Base-by-base conservation (phyloP, 2,797 vertebrate genomes). In the Echeneis naucrates region DNA sequence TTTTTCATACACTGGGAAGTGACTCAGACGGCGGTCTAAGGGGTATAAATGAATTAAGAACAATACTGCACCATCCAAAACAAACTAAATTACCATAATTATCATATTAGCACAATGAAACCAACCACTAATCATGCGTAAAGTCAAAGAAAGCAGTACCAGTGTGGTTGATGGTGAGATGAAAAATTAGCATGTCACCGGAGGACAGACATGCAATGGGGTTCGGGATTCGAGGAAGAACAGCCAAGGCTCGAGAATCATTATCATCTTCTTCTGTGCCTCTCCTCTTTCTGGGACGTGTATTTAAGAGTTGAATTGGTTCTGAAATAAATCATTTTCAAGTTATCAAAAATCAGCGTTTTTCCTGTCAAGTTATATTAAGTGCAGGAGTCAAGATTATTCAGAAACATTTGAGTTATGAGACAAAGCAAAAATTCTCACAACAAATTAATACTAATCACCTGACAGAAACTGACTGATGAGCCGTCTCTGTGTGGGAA, bases 1-100 rank as follows among this genome's bases (percentile, higher is more conserved):
- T 86, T 96, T 97, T 90, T 96, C 95, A 82, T 99, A 99, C 8
- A 97, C 85, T 0, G 97, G 97, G 66, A 97, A 98, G 75, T 99
- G 97, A 81, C 97, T 98, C 72, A 91, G 88, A 12, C 53, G 84
- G 38, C 95, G 95, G 54, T 95, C 97, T 98, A 62, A 4, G 10
- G 37, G 30, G 60, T 70, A 65, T 2, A 47, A 77, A 65, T 35
- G 2, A 35, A 58, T 62, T 58, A 2, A 40, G 21, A 45, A 19
- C 2, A 62, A 23, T 2, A 27, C 47, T 12, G 30, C 0, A 3
- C 16, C 5, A 27, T 2, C 30, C 21, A 37, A 23, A 23, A 17
- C 23, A 24, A 60, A 40, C 50, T 13, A 2, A 54, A 63, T n/a
- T n/a, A n/a, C n/a, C n/a, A n/a, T n/a, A n/a, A n/a, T n/a, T n/a